Base-by-base conservation (phyloP, 2,888 invertebrate species). In the Limenitis camilla region DNA sequence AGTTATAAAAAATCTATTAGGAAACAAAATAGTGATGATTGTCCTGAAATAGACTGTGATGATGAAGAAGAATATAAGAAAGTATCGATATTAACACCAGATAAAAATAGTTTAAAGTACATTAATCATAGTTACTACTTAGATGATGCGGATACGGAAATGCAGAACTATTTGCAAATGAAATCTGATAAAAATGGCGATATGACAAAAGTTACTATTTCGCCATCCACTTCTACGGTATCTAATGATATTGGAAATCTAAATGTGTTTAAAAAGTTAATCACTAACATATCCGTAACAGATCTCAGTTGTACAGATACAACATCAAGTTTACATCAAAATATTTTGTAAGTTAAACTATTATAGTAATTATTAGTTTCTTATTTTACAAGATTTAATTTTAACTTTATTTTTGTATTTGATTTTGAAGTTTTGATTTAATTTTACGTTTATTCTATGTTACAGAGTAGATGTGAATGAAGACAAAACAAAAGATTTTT, bases 101-200 rank as follows among this genome's bases (percentile, higher is more conserved):
- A 68, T 0, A 66, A 53, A 40, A 65, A 71, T 48, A 63, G 36
- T 40, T 67, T 69, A 52, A 78, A 80, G 55, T 77, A 70, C 44
- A 64, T 70, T n/a, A 72, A 78, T 49, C 70, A 70, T 43, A 79
- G 72, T 61, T 79, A 73, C 55, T 80, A 76, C 56, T 67, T 82
- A 56, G 82, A 84, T 48, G 76, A 83, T 8, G 64, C 79, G 3
- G 76, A 74, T 44, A 78, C 83, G 0, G 79, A 81, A 64, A 69
- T 82, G 55, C 76, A 74, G 74, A 72, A 71, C 19, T 19, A 19
- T 47, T 61, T 74, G 47, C 65, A 73, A 38, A 69, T 62, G 58
- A 74, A 71, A 56, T 60, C 61, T 41, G 63, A 63, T 39, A 68
- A 63, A 59, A 69, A 67, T 53, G 57, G 56, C 42, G 64, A 65